Evolutionary conservation across 2,888 invertebrate species (phyloP).

Genomic region (Lamellibrachia columna): DNA sequence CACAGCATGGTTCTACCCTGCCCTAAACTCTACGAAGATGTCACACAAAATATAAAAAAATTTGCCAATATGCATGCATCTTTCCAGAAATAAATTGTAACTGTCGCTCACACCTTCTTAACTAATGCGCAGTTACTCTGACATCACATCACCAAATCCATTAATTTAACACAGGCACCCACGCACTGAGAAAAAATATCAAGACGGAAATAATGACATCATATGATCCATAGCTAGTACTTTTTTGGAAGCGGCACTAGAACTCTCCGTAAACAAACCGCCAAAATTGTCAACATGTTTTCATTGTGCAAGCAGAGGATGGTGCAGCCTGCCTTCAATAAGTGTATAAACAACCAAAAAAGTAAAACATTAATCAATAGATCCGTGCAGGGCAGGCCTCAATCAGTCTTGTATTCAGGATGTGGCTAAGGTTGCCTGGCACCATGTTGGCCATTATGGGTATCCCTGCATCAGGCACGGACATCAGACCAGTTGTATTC

Average conservation of each 20-base stretch:
- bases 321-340: neutral
- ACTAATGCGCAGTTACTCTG: neutral
- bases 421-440: neutral
- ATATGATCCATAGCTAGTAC: neutral
- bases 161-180: neutral
- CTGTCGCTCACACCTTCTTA: too few species aligned
- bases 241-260: neutral
- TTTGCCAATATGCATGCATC: too few species aligned
- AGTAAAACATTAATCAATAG: neutral
- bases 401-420: neutral
- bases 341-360: neutral
- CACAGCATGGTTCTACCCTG: neutral
- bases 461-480: too few species aligned
- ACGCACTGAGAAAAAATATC: neutral
- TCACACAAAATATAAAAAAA: neutral
- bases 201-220: neutral
- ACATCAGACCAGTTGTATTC: too few species aligned
- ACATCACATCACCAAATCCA: neutral
- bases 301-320: neutral
- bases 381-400: neutral
- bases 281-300: neutral
- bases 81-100: too few species aligned
- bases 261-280: neutral
- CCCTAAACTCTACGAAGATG: neutral
- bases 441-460: neutral